phyloP scores from a whole-genome alignment of 2,113 vertebrate genomes.

The Amia ocellicauda region DNA sequence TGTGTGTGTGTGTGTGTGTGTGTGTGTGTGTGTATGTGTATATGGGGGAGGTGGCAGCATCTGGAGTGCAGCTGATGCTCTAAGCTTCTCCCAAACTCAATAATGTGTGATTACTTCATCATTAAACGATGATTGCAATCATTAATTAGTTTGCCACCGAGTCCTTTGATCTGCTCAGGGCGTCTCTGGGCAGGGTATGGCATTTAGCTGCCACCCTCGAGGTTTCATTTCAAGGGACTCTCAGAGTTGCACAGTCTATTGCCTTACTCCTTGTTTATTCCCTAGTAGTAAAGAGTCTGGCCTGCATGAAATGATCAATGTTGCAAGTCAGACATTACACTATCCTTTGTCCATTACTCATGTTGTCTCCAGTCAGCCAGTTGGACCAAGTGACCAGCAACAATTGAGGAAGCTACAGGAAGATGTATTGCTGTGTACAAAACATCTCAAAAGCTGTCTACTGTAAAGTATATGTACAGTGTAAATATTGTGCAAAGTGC shows the following conservation, averaged over 20 bases:
- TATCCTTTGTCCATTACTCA: too few species aligned
- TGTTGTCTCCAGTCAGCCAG: too few species aligned
- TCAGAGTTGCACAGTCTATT: not conserved
- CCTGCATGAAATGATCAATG: not conserved
- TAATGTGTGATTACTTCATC: not conserved
- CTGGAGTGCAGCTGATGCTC: conserved; percentile 32
- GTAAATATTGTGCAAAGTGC: not conserved
- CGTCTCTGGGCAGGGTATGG: not conserved
- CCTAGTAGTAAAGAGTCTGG: not conserved
- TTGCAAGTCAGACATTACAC: not conserved
- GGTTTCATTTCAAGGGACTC: not conserved
- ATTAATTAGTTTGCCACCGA: conserved; percentile 7
- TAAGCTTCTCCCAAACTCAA: not conserved
- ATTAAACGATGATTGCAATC: not conserved
- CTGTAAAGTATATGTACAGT: not conserved
- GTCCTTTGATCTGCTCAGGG: not conserved
- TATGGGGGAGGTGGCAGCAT: conserved; percentile 25
- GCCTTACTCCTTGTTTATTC: not conserved
- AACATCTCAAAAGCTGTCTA: not conserved
- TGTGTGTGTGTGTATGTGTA: not conserved
- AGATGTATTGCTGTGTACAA: not conserved
- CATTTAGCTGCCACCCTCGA: not conserved
- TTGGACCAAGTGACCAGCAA: not conserved
- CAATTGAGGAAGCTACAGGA: not conserved
- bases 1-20: not conserved